Evolutionary conservation across 2,888 invertebrate species (phyloP), one percentile per base, ranked within the genome.

Genomic region (Scaptodrosophila latifasciaeformis): DNA sequence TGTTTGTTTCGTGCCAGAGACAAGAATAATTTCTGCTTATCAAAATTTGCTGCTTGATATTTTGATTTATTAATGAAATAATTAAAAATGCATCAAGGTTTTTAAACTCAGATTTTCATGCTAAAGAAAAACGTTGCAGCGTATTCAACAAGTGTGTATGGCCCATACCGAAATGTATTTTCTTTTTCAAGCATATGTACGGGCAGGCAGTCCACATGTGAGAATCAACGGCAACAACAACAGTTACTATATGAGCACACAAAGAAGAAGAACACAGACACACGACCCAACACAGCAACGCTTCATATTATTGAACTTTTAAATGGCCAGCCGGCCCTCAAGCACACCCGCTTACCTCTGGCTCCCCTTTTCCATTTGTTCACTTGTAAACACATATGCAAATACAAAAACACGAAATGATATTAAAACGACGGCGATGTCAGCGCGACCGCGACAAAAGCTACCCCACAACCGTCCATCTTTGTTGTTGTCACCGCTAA

Each of bases 231-330:
- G 49, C 46, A 49, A 49, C 46, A 49, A 39, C 24, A 34, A n/a
- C 34, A 34, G 34, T 34, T 34, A 15, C 5, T 31, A 13, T 31
- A 31, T 5, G 13, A 31, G 13, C n/a, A 31, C n/a, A 12, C 2
- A n/a, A 27, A 27, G 9, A 27, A 27, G 27, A 13, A n/a, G n/a
- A 34, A 34, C 5, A 15, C 34, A 15, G 15, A 34, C 13, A 15
- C 34, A 15, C 34, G 15, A 15, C 34, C 2, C 34, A 9, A 9
- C 27, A 9, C 27, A 27, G 27, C 27, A 54, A 60, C 67, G 67
- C 62, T 65, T 70, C 68, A 63, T 67, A 70, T 70, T 74, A 71
- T 74, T 74, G 68, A 71, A 74, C 70, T 70, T 62, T 63, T 70
- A 67, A 71, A 74, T 63, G 59, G 49, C 48, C 65, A n/a, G n/a